Conservation (phyloP, 2,113 vertebrate species). For the Diphyllodes magnificus region DNA sequence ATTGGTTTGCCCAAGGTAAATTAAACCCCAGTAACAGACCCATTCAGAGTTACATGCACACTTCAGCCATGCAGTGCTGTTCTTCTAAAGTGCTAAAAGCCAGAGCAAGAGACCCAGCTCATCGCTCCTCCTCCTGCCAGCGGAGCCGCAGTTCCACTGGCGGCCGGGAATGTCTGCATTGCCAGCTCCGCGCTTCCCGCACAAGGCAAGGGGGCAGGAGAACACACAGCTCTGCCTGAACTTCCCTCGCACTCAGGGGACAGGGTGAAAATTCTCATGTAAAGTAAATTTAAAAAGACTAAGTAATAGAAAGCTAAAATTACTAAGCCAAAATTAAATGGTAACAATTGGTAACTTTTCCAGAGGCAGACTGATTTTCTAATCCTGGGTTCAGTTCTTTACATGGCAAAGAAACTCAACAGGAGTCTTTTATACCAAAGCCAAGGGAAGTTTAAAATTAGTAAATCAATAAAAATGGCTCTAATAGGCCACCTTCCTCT, state of each 20-base stretch:
- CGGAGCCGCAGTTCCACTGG: neutral
- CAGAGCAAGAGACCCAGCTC: neutral
- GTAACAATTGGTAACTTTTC: neutral
- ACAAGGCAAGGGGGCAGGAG: accelerated
- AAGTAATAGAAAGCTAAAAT: neutral
- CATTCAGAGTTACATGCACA: accelerated
- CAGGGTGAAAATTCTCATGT: accelerated
- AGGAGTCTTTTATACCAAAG: neutral
- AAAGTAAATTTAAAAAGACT: neutral
- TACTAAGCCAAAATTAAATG: neutral
- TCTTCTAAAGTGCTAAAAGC: neutral
- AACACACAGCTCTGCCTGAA: neutral
- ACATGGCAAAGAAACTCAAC: neutral
- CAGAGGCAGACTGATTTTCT: neutral
- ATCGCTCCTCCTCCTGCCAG: accelerated
- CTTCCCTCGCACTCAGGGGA: neutral
- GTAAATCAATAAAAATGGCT: neutral
- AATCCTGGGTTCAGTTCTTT: neutral
- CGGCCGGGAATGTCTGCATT: neutral
- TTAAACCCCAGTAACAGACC: neutral
- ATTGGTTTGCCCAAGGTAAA: neutral
- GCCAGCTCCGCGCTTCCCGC: neutral
- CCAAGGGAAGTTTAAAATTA: neutral
- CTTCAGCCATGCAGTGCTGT: neutral
- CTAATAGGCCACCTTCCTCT: neutral